Evolutionary conservation across 2,113 vertebrate genomes (phyloP).

Genomic region (Oreotragus oreotragus): DNA sequence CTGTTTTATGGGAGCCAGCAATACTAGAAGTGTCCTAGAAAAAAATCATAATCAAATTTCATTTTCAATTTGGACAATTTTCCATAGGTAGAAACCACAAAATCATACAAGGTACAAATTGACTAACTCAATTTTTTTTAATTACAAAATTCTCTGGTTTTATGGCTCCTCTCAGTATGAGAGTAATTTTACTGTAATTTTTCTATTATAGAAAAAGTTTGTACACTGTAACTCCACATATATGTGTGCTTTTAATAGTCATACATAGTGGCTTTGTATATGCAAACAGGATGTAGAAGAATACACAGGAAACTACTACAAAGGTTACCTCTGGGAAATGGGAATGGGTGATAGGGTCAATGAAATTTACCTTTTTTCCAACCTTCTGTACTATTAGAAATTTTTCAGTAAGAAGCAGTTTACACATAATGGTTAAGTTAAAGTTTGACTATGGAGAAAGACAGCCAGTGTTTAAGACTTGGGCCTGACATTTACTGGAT

Average conservation of each 20-base stretch:
- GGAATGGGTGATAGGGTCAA: not conserved
- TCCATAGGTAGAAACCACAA: constrained; percentile 2
- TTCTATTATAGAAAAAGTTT: not conserved
- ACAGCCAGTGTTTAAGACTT: not conserved
- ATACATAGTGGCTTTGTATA: not conserved
- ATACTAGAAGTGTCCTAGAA: constrained; percentile 88
- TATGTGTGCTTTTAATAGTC: not conserved
- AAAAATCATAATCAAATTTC: constrained; percentile 49
- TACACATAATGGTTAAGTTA: not conserved
- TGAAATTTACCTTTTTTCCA: not conserved
- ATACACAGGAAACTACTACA: not conserved
- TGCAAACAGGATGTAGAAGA: not conserved
- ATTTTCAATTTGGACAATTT: constrained; percentile 26
- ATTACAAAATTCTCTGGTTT: not conserved
- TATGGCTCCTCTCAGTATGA: not conserved
- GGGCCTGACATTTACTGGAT: not conserved
- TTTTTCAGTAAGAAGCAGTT: not conserved
- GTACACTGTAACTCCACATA: not conserved
- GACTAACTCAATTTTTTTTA: not conserved
- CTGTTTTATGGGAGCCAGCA: constrained; percentile 81
- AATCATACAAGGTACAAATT: not conserved
- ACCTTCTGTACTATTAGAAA: not conserved
- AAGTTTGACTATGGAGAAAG: not conserved
- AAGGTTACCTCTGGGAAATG: not conserved
- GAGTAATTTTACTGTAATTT: not conserved